Conservation (phyloP, 1,140 invertebrate genomes). For the Ceratitis capitata region DNA sequence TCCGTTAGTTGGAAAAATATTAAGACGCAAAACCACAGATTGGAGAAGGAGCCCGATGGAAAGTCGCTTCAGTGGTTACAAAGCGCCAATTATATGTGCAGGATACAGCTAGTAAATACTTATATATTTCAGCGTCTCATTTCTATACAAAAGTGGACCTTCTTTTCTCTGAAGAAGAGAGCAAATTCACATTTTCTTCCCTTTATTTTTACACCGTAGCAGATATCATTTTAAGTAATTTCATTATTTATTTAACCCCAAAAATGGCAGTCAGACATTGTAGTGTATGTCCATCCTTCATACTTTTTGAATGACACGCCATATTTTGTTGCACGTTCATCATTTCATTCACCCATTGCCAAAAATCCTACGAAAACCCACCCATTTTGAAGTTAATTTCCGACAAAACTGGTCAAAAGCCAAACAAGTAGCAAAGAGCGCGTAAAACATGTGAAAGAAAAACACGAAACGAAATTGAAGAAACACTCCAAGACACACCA, state of each 20-base stretch:
- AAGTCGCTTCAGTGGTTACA: no score
- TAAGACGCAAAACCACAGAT: no score
- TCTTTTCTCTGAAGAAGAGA: no score
- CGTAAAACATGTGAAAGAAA: constrained; percentile 29
- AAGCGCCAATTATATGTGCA: no score
- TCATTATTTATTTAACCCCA: not conserved
- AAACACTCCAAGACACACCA: constrained; percentile 1
- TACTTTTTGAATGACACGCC: not conserved
- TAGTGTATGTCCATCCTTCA: not conserved
- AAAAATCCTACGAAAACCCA: constrained; percentile 10
- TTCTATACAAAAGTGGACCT: no score
- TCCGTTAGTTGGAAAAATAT: no score
- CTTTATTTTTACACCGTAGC: no score
- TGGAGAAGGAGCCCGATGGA: no score
- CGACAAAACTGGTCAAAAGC: constrained; percentile 35
- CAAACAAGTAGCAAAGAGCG: constrained; percentile 9
- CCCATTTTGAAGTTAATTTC: constrained; percentile 32
- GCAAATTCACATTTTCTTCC: no score
- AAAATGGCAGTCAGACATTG: not conserved
- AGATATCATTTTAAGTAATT: no score
- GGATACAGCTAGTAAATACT: no score
- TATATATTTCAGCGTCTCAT: no score
- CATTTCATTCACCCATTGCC: not conserved
- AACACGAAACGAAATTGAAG: constrained; percentile 21
- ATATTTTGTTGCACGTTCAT: not conserved